Base-by-base conservation (phyloP, 2,113 vertebrate species). In the Prionailurus bengalensis region DNA sequence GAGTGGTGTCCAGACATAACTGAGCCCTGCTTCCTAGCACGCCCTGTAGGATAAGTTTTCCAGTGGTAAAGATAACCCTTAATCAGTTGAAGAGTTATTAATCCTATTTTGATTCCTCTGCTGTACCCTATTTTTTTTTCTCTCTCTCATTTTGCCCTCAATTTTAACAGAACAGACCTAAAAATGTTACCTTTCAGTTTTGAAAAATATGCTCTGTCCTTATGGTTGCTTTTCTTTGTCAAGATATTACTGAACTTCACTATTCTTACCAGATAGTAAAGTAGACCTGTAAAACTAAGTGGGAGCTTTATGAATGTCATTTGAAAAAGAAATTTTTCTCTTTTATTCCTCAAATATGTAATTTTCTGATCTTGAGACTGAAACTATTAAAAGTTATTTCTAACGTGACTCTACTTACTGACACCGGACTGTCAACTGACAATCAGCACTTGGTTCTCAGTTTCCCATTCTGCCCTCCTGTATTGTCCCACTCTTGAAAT, bases 301-400 rank as follows among this genome's bases (percentile, higher is more conserved):
- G 21, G 71, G 55, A 97, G 73, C 61, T n/a, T 90, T 95, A 27
- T 36, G 4, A 83, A 79, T 58, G 78, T 95, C 61, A 25, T 92
- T 84, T 36, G 48, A 45, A 94, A 86, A 89, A 12, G 14, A 70
- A 68, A 0, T 81, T 81, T 95, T 83, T 83, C 39, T 65, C 87
- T 73, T 80, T n/a, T 19, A 71, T 74, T 70, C 36, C 17, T 39
- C 78, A 14, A 65, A 87, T 93, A 45, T 91, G 2, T 68, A 79
- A 83, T 33, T 89, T 91, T 93, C 61, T 88, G 25, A 66, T 65
- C 55, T 42, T 5, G 13, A 68, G 53, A 76, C 55, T 93, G 23
- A 39, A 3, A 65, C n/a, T 89, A n/a, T 14, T 71, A 65, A 92
- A 74, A 65, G 53, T 86, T 89, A 70, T 42, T 89, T 93, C 29